Conservation (phyloP, 2,797 vertebrate species). For the Synaphobranchus kaupii region DNA sequence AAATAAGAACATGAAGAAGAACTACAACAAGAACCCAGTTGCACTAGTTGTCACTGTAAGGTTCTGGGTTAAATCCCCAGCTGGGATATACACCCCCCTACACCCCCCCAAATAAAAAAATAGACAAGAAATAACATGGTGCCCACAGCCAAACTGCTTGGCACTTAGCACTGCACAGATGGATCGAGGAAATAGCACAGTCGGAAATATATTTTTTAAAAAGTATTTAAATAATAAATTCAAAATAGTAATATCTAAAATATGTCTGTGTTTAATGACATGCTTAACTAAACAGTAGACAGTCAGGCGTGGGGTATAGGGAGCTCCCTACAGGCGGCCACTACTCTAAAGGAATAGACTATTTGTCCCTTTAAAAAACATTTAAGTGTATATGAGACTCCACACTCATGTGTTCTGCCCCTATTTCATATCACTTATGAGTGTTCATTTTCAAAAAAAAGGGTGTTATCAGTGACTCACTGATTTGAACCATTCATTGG, state of each 20-base stretch:
- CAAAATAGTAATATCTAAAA: background rate
- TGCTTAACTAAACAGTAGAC: background rate
- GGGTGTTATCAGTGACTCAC: background rate
- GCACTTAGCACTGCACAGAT: background rate
- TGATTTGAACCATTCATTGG: background rate
- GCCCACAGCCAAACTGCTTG: slow-evolving; percentile 3
- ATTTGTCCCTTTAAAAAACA: background rate
- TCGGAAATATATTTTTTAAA: background rate
- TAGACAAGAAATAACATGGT: background rate
- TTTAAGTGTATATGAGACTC: too few relatives aligned
- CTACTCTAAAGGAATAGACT: background rate
- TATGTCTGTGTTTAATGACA: background rate
- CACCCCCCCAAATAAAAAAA: background rate
- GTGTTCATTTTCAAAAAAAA: too few relatives aligned
- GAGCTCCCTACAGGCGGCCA: background rate
- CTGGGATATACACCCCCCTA: background rate
- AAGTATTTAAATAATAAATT: background rate
- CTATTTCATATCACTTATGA: too few relatives aligned
- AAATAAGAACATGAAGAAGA: too few relatives aligned
- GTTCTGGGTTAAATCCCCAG: background rate
- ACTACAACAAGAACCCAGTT: too few relatives aligned
- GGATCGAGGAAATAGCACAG: background rate
- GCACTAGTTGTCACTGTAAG: background rate
- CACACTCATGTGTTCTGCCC: too few relatives aligned
- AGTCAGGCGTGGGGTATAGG: background rate